These are phyloP conservation scores for Coptotermes formosanus DNA, from an alignment of 1,140 invertebrate species.

Conservation along the genomic window DNA sequence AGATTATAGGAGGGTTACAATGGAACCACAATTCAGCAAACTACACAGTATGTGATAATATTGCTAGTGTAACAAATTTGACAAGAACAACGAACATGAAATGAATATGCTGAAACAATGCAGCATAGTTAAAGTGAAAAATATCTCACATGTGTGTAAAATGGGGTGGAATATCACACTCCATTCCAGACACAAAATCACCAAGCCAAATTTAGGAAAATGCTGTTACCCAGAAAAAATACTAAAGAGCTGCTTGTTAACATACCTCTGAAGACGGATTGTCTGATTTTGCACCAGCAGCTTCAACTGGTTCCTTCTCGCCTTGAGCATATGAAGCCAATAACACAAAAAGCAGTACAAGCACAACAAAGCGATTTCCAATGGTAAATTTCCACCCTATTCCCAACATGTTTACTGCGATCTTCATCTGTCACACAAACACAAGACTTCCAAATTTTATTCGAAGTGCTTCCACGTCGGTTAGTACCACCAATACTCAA, in stretches of 20 bases:
- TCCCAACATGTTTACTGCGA: background rate
- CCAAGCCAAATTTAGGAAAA: too few species aligned
- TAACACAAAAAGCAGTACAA: background rate
- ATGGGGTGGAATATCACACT: too few species aligned
- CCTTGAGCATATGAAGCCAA: background rate
- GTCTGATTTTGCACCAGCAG: background rate
- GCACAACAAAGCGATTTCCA: background rate
- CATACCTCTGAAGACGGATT: constrained; percentile 12
- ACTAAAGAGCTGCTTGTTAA: background rate
- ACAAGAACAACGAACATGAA: too few species aligned
- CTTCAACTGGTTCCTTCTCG: constrained; percentile 30
- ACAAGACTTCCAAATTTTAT: background rate
- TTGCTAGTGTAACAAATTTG: too few species aligned
- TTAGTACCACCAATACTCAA: background rate
- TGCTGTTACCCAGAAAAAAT: too few species aligned
- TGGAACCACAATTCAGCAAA: too few species aligned
- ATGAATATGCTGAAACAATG: too few species aligned
- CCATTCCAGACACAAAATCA: too few species aligned
- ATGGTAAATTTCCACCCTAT: background rate
- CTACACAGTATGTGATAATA: too few species aligned
- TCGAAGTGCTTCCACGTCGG: background rate
- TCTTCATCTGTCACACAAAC: background rate
- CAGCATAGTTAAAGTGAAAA: too few species aligned
- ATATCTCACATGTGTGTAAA: too few species aligned
- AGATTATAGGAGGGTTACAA: too few species aligned